Percentiles rank a stretch among this genome's conserved stretches.
Evolutionary conservation across 2,797 vertebrate genomes (phyloP).

Genomic region (Eurystomus glaucurus): DNA sequence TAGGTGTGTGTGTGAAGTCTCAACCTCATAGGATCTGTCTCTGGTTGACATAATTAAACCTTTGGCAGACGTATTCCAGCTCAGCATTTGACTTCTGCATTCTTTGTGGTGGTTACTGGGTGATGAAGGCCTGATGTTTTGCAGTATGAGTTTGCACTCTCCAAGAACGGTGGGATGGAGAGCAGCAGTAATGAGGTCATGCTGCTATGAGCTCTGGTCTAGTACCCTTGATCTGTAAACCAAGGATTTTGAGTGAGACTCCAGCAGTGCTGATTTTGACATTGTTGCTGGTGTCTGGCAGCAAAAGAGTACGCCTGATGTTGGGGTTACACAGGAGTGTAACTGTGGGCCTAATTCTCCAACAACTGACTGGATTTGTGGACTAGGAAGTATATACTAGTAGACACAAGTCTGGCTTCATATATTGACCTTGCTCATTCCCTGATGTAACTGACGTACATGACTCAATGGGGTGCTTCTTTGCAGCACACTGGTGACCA

Average conservation of each 20-base stretch:
- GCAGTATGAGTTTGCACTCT: not conserved
- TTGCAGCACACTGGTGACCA: not conserved
- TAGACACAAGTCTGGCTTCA: not conserved
- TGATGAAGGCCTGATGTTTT: not conserved
- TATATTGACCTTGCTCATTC: not conserved
- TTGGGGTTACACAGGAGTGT: fast-evolving
- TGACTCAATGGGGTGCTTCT: not conserved
- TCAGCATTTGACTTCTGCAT: not conserved
- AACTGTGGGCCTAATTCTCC: not conserved
- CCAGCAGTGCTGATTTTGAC: not conserved
- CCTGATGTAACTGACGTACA: fast-evolving
- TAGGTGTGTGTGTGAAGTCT: not conserved
- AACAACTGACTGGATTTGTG: not conserved
- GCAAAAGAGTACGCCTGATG: not conserved
- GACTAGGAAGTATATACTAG: not conserved
- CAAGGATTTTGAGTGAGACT: not conserved
- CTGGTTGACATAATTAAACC: not conserved
- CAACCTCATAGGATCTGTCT: not conserved
- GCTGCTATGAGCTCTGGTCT: not conserved
- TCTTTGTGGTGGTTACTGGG: not conserved
- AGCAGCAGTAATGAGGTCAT: not conserved
- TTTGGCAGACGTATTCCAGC: not conserved
- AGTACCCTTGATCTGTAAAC: not conserved
- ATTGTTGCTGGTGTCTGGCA: not conserved
- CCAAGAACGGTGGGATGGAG: not conserved